phyloP scores from a whole-genome alignment of 2,888 invertebrate species.

The Polia nebulosa region DNA sequence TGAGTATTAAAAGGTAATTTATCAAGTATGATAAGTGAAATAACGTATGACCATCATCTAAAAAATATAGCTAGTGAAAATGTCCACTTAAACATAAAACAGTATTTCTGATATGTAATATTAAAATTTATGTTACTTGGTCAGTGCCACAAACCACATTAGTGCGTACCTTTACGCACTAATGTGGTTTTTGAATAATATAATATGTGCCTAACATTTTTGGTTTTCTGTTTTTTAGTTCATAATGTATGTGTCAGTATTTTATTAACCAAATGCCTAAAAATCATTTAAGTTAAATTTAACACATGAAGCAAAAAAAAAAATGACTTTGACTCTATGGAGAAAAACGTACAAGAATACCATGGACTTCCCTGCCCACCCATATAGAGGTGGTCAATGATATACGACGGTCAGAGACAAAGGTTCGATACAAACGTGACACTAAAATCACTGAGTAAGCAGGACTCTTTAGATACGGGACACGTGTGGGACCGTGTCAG shows the following conservation, averaged over 20 bases:
- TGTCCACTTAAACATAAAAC: neutral
- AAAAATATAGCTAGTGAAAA: conserved; percentile 15
- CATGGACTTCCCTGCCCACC: conserved; percentile 14
- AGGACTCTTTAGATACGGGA: conserved; percentile 12
- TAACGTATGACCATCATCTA: conserved; percentile 6
- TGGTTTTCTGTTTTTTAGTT: no score
- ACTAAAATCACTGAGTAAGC: conserved; percentile 45
- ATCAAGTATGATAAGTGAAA: conserved; percentile 12
- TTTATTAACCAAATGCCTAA: no score
- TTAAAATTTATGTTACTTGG: neutral
- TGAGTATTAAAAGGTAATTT: conserved; percentile 12
- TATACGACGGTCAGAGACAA: conserved; percentile 41
- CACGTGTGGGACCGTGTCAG: conserved; percentile 25
- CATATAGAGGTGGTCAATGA: conserved; percentile 40
- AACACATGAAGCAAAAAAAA: no score
- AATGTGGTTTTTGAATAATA: neutral
- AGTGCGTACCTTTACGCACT: neutral
- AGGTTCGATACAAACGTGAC: conserved; percentile 37
- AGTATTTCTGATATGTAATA: conserved; percentile 1
- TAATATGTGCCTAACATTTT: no score
- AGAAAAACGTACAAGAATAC: no score
- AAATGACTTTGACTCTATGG: no score
- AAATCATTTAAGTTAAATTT: no score
- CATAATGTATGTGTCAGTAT: no score
- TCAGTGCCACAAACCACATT: no score